Conservation (phyloP, 1,140 invertebrate genomes). For the Euwallacea fornicatus region DNA sequence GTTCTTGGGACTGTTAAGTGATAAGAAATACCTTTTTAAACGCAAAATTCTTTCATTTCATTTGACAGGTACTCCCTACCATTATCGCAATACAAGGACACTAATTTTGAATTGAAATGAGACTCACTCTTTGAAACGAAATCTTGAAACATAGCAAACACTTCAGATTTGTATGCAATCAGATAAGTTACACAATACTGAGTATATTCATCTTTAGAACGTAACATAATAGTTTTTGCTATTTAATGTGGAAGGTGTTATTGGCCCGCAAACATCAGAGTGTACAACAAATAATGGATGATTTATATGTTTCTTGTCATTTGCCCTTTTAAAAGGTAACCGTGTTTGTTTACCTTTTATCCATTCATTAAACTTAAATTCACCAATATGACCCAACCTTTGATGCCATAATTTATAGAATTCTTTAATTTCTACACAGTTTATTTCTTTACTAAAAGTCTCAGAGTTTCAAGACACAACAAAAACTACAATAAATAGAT, state of each 20-base stretch:
- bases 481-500: too few species aligned
- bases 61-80: conserved; percentile 52
- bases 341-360: conserved; percentile 52
- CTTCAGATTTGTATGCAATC: conserved; percentile 50
- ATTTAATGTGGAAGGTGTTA: conserved; percentile 49
- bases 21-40: conserved; percentile 55
- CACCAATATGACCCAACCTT: too few species aligned
- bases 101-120: conserved; percentile 24
- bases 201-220: conserved; percentile 49
- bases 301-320: conserved; percentile 50
- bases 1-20: conserved; percentile 55
- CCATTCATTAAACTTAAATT: too few species aligned
- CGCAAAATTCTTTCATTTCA: conserved; percentile 53
- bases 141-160: conserved; percentile 51
- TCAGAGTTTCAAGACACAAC: too few species aligned
- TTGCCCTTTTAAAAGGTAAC: conserved; percentile 50
- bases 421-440: too few species aligned
- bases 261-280: conserved; percentile 55
- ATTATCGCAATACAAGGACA: conserved; percentile 26
- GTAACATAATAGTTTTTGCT: conserved; percentile 52
- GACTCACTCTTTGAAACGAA: conserved; percentile 10
- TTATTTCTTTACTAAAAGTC: too few species aligned
- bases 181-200: conserved; percentile 49
- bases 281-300: conserved; percentile 52
- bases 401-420: too few species aligned